A percentile compares a stretch with the other conserved stretches of the same genome.
Evolutionary conservation across 2,113 vertebrate species (phyloP).

Genomic region (Alligator mississippiensis): DNA sequence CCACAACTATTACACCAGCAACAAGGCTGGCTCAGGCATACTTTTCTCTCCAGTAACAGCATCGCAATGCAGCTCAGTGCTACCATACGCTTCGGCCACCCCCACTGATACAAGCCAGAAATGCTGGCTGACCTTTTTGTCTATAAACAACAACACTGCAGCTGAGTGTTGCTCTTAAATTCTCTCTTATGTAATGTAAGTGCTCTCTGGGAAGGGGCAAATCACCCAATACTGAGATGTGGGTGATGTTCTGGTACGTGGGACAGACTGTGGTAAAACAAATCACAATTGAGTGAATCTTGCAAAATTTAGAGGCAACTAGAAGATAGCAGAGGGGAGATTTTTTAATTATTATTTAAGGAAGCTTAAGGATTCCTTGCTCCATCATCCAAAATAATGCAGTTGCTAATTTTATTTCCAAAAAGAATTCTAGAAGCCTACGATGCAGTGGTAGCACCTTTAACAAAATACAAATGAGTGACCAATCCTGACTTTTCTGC

Average conservation of each 20-base stretch:
- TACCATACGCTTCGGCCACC: constrained; percentile 35
- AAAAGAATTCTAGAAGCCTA: constrained; percentile 6
- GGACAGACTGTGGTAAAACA: constrained; percentile 50
- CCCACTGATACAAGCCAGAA: constrained; percentile 13
- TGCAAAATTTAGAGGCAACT: constrained; percentile 24
- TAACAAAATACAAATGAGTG: neutral
- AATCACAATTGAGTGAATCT: neutral
- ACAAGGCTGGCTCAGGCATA: neutral
- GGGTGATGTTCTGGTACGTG: constrained; percentile 16
- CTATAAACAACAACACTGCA: constrained; percentile 49
- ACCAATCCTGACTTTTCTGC: fast-evolving
- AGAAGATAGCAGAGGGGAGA: neutral
- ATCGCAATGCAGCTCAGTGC: neutral
- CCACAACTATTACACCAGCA: constrained; percentile 45
- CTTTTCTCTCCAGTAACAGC: constrained; percentile 39
- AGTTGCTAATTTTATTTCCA: constrained; percentile 20
- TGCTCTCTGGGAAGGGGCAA: constrained; percentile 2
- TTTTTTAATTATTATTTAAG: constrained; percentile 19
- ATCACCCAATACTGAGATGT: neutral
- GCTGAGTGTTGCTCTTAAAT: constrained; percentile 49
- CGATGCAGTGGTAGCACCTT: neutral
- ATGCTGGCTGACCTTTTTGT: neutral
- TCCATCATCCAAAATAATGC: neutral
- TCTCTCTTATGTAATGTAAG: constrained; percentile 56
- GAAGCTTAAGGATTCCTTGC: constrained; percentile 20